phyloP scores from a whole-genome alignment of 2,113 vertebrate genomes.

The Halichoerus grypus region DNA sequence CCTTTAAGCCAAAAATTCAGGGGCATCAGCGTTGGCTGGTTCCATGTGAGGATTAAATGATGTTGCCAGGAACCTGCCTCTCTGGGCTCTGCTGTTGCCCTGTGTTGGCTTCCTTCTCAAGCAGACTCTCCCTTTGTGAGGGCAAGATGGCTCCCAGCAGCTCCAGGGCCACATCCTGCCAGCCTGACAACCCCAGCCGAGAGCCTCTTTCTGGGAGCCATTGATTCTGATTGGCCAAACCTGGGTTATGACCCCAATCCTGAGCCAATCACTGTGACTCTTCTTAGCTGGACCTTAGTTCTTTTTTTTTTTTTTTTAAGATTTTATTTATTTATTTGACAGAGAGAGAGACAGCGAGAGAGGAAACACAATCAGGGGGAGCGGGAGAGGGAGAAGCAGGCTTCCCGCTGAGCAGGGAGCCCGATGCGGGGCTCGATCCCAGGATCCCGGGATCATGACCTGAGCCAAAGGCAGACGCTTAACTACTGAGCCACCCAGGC shows the following conservation, averaged over 20 bases:
- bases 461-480: no score
- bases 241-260: background rate
- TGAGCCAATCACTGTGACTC: background rate
- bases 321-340: no score
- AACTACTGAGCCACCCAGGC: no score
- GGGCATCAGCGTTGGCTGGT: background rate
- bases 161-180: background rate
- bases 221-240: conserved; percentile 29
- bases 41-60: background rate
- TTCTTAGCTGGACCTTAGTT: background rate
- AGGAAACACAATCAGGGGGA: no score
- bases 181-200: background rate
- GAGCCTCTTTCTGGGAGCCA: background rate
- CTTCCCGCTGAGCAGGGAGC: no score
- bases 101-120: background rate
- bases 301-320: no score
- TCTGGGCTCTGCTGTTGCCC: background rate
- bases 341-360: no score
- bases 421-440: no score
- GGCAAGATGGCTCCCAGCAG: background rate
- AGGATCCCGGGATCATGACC: no score
- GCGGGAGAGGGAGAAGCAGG: no score
- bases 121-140: background rate
- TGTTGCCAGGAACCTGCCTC: background rate
- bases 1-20: conserved; percentile 49